These are phyloP conservation scores for Percopsis omiscomaycus DNA, from an alignment of 2,797 vertebrate species.

Conservation along the genomic window DNA sequence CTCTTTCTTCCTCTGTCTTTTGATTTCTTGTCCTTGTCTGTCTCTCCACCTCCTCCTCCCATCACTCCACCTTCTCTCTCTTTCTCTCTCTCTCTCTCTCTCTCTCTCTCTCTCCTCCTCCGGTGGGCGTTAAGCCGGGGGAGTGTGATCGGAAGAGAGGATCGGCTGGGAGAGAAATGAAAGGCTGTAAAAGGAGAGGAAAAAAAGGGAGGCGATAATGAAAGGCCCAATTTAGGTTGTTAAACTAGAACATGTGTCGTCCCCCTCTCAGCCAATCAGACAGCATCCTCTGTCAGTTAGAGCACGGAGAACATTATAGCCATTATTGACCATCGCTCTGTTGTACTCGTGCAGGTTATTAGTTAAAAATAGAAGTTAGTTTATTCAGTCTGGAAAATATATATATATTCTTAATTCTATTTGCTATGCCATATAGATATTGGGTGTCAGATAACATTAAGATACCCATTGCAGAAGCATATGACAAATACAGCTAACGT, in stretches of 20 bases:
- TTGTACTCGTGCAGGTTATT: constrained; percentile 22
- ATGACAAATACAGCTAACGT: constrained; percentile 4
- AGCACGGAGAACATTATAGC: constrained; percentile 7
- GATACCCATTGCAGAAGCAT: not conserved
- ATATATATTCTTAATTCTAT: constrained; percentile 4
- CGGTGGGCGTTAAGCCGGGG: constrained; percentile 76
- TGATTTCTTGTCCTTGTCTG: constrained; percentile 31
- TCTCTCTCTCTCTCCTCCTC: constrained; percentile 57
- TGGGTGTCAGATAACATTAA: not conserved
- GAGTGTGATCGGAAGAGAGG: constrained; percentile 77
- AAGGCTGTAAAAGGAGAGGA: constrained; percentile 67
- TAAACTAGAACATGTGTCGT: constrained; percentile 58
- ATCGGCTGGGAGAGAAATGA: constrained; percentile 72
- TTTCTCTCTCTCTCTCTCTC: constrained; percentile 31
- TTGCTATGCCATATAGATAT: too few species aligned
- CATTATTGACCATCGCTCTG: constrained; percentile 6
- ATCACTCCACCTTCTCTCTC: constrained; percentile 24
- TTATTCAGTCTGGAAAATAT: constrained; percentile 1
- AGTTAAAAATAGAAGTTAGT: constrained; percentile 11
- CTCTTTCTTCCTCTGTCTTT: constrained; percentile 45
- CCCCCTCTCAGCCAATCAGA: constrained; percentile 29
- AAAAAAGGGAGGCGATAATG: constrained; percentile 69
- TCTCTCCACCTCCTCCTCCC: constrained; percentile 19
- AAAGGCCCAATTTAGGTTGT: constrained; percentile 75
- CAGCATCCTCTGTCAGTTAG: constrained; percentile 29